These are phyloP conservation scores for Agrochola macilenta DNA, from an alignment of 2,888 invertebrate species.

Conservation along the genomic window DNA sequence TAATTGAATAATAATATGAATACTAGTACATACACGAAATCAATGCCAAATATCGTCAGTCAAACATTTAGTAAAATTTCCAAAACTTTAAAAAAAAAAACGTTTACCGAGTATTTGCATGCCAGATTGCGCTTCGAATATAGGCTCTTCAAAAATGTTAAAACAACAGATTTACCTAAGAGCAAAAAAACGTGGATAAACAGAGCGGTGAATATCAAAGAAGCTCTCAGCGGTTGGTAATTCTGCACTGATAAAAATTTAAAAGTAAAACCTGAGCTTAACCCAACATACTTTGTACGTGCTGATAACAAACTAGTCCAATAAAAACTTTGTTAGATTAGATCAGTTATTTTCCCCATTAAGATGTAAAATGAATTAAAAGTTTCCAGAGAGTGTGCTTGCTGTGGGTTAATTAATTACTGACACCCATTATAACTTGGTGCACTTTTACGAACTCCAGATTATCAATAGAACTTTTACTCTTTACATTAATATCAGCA, in stretches of 20 bases:
- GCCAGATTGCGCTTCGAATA: neutral
- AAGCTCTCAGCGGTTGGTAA: neutral
- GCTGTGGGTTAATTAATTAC: slow-evolving; percentile 31
- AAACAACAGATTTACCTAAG: slow-evolving; percentile 12
- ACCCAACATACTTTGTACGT: slow-evolving; percentile 14
- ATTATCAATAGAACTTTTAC: neutral
- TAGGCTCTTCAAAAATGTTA: slow-evolving; percentile 1
- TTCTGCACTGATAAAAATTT: slow-evolving; percentile 18
- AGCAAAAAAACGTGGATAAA: neutral
- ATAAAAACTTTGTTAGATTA: slow-evolving; percentile 49
- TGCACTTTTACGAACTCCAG: slow-evolving; percentile 19
- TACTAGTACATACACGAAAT: neutral
- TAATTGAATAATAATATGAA: too few species aligned
- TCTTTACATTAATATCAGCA: neutral
- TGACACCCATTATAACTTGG: slow-evolving; percentile 31
- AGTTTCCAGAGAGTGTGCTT: slow-evolving; percentile 32
- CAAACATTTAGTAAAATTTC: too few species aligned
- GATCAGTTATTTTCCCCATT: slow-evolving; percentile 9
- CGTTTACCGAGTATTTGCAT: neutral
- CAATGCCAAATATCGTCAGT: neutral
- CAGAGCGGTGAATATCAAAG: slow-evolving; percentile 6
- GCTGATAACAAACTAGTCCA: slow-evolving; percentile 37
- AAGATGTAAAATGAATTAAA: slow-evolving; percentile 46
- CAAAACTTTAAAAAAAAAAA: neutral
- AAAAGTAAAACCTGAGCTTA: slow-evolving; percentile 19